Conservation (phyloP, 2,113 vertebrate genomes). For the Salvelinus alpinus region DNA sequence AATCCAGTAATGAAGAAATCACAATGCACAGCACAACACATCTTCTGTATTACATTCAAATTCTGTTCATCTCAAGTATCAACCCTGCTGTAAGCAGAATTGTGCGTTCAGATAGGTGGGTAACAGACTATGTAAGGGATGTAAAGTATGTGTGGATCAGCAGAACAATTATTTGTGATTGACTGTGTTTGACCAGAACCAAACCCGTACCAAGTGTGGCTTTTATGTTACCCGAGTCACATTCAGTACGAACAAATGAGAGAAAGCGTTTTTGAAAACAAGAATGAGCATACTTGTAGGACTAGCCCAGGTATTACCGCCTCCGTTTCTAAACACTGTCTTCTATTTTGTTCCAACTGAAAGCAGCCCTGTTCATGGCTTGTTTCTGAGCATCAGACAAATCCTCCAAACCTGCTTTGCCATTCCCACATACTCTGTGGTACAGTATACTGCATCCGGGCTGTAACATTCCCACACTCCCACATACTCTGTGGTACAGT, state of each 20-base stretch:
- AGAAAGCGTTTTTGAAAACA: too few species aligned
- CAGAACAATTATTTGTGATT: background rate
- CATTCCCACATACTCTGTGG: background rate
- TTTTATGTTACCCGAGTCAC: too few species aligned
- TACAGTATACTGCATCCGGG: background rate
- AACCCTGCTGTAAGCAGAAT: background rate
- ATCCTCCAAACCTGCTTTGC: background rate
- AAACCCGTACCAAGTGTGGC: background rate
- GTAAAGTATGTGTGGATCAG: background rate
- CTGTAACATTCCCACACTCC: background rate
- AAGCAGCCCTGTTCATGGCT: too few species aligned
- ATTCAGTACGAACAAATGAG: too few species aligned
- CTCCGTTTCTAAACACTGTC: too few species aligned
- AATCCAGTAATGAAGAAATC: conserved; percentile 45
- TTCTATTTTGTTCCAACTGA: too few species aligned
- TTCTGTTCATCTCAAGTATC: conserved; percentile 3
- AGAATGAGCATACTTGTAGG: too few species aligned
- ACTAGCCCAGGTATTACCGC: too few species aligned
- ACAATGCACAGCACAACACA: conserved; percentile 3
- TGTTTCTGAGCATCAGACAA: background rate
- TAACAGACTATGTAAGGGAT: too few species aligned
- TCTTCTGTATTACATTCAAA: conserved; percentile 44
- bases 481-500: background rate
- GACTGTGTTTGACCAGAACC: too few species aligned
- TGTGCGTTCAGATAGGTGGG: background rate